Percentiles rank a stretch among this genome's conserved stretches.
These are phyloP conservation scores for Deilephila porcellus DNA, from an alignment of 2,888 invertebrate species.

Conservation along the genomic window DNA sequence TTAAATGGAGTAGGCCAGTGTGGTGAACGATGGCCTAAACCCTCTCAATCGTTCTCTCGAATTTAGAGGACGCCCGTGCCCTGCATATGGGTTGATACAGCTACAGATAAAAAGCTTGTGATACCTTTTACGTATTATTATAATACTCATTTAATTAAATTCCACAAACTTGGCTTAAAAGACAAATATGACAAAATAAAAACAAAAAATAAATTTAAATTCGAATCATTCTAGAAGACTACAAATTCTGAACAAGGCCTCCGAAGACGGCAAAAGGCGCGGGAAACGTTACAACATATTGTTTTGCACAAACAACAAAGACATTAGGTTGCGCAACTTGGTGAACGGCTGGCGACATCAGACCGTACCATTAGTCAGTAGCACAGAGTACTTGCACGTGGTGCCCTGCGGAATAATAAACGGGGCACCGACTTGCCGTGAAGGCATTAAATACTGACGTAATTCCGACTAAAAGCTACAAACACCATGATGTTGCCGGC, in stretches of 20 bases:
- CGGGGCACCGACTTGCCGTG: not conserved
- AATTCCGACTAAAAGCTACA: not conserved
- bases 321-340: conserved; percentile 21
- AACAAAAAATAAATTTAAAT: not conserved
- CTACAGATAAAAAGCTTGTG: too few relatives aligned
- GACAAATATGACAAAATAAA: not conserved
- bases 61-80: too few relatives aligned
- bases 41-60: too few relatives aligned
- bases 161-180: not conserved
- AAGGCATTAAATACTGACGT: not conserved
- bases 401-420: conserved; percentile 22
- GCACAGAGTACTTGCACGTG: conserved; percentile 7
- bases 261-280: not conserved
- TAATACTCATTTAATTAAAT: too few relatives aligned
- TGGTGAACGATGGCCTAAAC: too few relatives aligned
- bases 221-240: not conserved
- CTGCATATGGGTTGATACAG: too few relatives aligned
- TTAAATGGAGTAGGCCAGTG: too few relatives aligned
- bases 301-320: conserved; percentile 16
- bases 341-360: conserved; percentile 16
- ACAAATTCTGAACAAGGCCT: not conserved
- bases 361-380: conserved; percentile 5
- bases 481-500: not conserved
- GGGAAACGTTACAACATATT: conserved; percentile 10
- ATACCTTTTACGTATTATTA: too few relatives aligned